Conservation (phyloP, 2,888 invertebrate genomes). For the Crematogaster levior region DNA sequence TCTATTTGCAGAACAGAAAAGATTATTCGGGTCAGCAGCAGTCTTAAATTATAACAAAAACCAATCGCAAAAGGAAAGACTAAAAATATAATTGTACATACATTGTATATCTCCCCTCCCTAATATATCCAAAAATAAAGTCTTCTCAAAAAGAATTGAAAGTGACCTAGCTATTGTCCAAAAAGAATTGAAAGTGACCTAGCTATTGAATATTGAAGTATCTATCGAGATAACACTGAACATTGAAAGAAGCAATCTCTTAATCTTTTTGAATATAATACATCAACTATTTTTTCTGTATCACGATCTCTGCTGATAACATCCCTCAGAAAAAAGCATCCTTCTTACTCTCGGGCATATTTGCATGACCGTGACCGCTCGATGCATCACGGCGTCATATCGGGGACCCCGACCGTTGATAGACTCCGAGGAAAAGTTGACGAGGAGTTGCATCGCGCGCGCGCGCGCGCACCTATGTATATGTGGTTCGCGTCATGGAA, state of each 20-base stretch:
- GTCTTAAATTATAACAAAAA: background rate
- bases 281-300: background rate
- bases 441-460: background rate
- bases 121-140: slow-evolving; percentile 3
- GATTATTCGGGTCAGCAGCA: background rate
- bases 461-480: background rate
- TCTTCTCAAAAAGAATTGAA: background rate
- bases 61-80: background rate
- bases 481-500: slow-evolving; percentile 15
- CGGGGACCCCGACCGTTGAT: background rate
- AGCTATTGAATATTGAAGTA: background rate
- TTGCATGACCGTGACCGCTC: slow-evolving; percentile 42
- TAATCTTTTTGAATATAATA: background rate
- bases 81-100: slow-evolving; percentile 25
- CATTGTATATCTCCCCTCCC: too few species aligned
- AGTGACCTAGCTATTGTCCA: slow-evolving; percentile 14
- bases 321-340: background rate
- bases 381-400: slow-evolving; percentile 15
- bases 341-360: background rate
- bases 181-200: slow-evolving; percentile 1
- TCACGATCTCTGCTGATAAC: background rate
- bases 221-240: background rate
- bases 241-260: background rate
- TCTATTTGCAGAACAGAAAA: background rate
- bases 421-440: background rate